A percentile compares a stretch with the other conserved stretches of the same genome.
Conservation (phyloP, 2,797 vertebrate species). For the Enteromius trimaculatus region DNA sequence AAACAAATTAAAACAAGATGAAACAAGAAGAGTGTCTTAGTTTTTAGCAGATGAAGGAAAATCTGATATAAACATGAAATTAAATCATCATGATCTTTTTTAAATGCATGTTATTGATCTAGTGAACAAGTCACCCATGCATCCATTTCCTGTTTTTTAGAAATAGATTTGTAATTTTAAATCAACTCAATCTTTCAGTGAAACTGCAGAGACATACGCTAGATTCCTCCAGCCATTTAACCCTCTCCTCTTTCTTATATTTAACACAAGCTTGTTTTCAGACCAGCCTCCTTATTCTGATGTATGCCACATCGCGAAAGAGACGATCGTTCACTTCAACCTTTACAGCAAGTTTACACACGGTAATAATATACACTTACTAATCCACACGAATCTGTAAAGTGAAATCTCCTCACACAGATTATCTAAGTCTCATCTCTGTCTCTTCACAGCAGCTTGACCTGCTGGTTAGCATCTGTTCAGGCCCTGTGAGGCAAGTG, state of each 20-base stretch:
- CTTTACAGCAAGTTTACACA: background rate
- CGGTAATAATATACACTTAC: background rate
- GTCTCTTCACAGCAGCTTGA: slow-evolving; percentile 25
- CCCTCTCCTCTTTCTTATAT: background rate
- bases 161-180: background rate
- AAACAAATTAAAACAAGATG: no score
- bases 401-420: background rate
- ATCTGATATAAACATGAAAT: background rate
- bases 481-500: slow-evolving; percentile 36
- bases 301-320: background rate
- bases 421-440: background rate
- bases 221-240: background rate
- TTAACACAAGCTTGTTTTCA: background rate
- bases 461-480: slow-evolving; percentile 51
- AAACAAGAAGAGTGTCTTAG: slow-evolving; percentile 3
- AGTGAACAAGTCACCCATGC: background rate
- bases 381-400: background rate
- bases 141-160: background rate
- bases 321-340: background rate
- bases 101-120: background rate
- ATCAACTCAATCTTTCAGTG: background rate
- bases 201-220: background rate
- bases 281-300: background rate
- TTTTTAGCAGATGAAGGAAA: background rate
- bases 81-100: background rate